Evolutionary conservation across 2,888 invertebrate genomes (phyloP).

Genomic region (Callimorpha dominula): DNA sequence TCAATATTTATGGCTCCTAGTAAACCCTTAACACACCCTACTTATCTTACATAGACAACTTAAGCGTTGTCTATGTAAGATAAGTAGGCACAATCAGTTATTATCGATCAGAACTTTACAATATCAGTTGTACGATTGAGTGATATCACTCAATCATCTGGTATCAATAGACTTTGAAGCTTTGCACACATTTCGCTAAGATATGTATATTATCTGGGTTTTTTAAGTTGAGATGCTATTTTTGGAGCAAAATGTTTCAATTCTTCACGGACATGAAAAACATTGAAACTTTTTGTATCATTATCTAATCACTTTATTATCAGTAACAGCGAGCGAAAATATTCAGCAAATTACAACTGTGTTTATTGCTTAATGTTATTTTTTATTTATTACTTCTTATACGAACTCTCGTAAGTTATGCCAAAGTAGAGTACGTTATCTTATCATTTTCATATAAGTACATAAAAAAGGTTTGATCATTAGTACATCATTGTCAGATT

Average conservation of each 20-base stretch:
- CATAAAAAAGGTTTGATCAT: neutral
- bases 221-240: neutral
- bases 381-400: neutral
- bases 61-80: neutral
- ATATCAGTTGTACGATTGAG: neutral
- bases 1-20: no score
- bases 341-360: neutral
- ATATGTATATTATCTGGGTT: neutral
- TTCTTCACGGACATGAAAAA: neutral
- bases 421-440: neutral
- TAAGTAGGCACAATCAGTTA: neutral
- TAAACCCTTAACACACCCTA: no score
- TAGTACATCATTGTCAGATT: neutral
- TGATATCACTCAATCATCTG: neutral
- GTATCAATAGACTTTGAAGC: neutral
- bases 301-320: neutral
- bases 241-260: neutral
- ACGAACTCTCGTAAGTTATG: neutral
- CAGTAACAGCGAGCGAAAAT: neutral
- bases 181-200: neutral
- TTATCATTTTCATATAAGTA: neutral
- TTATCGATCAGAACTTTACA: neutral
- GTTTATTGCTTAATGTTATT: neutral
- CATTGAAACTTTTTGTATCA: neutral
- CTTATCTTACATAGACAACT: no score